Percentiles rank a stretch among this genome's conserved stretches.
Evolutionary conservation across 2,797 vertebrate species (phyloP).

Genomic region (Xenops minutus): DNA sequence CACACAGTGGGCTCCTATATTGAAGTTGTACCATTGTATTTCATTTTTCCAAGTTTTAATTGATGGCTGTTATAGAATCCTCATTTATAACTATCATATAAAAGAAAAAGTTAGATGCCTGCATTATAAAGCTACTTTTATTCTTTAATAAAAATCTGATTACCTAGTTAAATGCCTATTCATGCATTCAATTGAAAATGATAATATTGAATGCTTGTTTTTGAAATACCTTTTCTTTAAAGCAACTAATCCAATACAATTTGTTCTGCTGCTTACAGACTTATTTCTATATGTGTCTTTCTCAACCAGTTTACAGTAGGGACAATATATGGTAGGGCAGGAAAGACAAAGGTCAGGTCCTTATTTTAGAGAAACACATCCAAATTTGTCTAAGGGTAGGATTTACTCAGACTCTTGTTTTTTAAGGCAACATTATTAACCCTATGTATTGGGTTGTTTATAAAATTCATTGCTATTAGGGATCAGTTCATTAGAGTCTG

Average conservation of each 20-base stretch:
- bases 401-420: neutral
- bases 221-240: neutral
- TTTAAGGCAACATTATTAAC: neutral
- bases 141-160: slow-evolving; percentile 1
- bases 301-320: neutral
- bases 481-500: neutral
- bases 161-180: neutral
- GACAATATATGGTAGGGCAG: neutral
- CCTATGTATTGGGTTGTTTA: neutral
- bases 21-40: neutral
- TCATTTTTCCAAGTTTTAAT: neutral
- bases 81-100: neutral
- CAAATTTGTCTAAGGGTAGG: neutral
- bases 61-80: neutral
- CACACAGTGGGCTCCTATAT: fast-evolving
- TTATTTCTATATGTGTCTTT: neutral
- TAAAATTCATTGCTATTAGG: neutral
- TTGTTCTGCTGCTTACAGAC: neutral
- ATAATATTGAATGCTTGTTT: neutral
- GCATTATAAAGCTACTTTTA: neutral
- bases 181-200: neutral
- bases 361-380: neutral
- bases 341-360: neutral
- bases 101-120: neutral
- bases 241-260: neutral